Base-by-base conservation (phyloP, 2,113 vertebrate species). In the Nycticorax nycticorax region DNA sequence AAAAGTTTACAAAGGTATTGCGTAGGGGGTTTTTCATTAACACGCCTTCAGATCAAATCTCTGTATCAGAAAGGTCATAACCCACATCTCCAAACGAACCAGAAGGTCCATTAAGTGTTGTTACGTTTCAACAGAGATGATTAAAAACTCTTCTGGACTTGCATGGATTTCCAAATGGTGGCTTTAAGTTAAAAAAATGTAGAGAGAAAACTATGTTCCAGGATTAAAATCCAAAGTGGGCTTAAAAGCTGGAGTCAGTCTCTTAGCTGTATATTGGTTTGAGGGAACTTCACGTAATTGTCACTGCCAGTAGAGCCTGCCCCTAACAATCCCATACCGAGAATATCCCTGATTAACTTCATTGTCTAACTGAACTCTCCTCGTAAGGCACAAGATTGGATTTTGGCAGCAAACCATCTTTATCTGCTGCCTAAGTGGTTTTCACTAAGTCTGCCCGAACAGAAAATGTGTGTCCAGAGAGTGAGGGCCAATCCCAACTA, bases 381-480 rank as follows among this genome's bases (percentile, higher is more conserved):
- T 82, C 53, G 4, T 9, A 89, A 85, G 97, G 89, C 71, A 77
- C 62, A 45, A 85, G 60, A 89, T 18, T 55, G 95, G 68, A 91
- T 26, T 79, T 74, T 84, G 92, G 91, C 88, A 96, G 83, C 85
- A 88, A 86, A 48, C 23, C 80, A 69, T 79, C 48, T 78, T 91
- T 92, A 91, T 86, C 95, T 97, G 96, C 94, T 93, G 64, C 52
- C 84, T 92, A 85, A 91, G 74, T 84, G 52, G 39, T 93, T 97
- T 93, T 79, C 85, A 75, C 24, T 37, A 94, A 72, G 75, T 86
- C 78, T 92, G 69, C 30, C 73, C 8, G 0, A 81, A 80, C 14
- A 94, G 74, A 35, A 89, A 88, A 76, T 9, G 85, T 39, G 57
- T 62, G 72, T 60, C 77, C 84, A 77, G 84, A 92, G 85, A 93